Evolutionary conservation across 2,113 vertebrate genomes (phyloP).

Genomic region (Collichthys lucidus): DNA sequence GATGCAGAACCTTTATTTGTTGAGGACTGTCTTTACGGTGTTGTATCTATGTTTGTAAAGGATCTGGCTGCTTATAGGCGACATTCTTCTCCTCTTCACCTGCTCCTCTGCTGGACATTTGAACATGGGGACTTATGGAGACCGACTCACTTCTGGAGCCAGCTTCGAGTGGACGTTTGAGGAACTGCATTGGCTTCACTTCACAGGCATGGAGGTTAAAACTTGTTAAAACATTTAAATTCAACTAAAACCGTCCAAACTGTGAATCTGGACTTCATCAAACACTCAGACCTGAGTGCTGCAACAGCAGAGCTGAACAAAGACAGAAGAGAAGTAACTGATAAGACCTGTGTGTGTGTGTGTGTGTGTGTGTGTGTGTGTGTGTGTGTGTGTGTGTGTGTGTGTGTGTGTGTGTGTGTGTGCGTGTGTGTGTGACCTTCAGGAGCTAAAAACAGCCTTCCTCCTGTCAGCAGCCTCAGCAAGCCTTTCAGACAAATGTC

Average conservation of each 20-base stretch:
- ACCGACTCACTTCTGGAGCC: no score
- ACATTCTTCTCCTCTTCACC: no score
- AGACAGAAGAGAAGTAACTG: slow-evolving; percentile 14
- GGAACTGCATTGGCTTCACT: no score
- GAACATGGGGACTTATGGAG: no score
- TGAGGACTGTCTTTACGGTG: no score
- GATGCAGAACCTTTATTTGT: no score
- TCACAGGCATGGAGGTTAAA: no score
- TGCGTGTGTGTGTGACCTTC: slow-evolving; percentile 45
- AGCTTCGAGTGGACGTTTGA: no score
- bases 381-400: slow-evolving; percentile 21
- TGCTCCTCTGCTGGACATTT: no score
- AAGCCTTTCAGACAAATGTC: slow-evolving; percentile 7
- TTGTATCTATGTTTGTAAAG: no score
- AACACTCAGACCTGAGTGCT: background rate
- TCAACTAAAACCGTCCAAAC: background rate
- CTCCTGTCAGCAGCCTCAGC: slow-evolving; percentile 56
- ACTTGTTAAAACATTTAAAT: background rate
- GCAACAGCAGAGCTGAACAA: slow-evolving; percentile 34
- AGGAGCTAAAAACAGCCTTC: slow-evolving; percentile 63
- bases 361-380: background rate
- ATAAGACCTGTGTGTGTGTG: slow-evolving; percentile 40
- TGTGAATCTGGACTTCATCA: slow-evolving; percentile 17
- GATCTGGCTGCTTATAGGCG: no score
- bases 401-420: background rate